phyloP scores from a whole-genome alignment of 2,797 vertebrate species.

The Dipus sagitta region DNA sequence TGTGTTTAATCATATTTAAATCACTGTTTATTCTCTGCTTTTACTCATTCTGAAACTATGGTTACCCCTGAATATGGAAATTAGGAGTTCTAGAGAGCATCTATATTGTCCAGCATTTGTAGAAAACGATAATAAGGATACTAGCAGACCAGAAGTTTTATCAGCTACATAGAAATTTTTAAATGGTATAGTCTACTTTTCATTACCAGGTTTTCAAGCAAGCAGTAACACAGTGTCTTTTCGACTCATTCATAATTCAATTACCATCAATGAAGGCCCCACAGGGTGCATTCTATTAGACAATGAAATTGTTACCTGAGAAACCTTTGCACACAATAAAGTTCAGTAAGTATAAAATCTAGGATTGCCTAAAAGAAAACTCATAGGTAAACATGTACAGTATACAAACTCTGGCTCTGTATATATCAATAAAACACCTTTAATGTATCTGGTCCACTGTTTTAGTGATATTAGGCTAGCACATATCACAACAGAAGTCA shows the following conservation, averaged over 20 bases:
- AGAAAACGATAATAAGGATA: neutral
- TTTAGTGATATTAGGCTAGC: constrained; percentile 48
- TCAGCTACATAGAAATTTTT: neutral
- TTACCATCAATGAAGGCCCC: constrained; percentile 4
- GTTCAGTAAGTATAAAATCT: neutral
- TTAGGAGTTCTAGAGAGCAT: neutral
- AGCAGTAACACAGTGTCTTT: neutral
- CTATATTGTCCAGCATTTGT: neutral
- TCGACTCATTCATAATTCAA: constrained; percentile 15
- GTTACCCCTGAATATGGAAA: neutral
- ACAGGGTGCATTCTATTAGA: neutral
- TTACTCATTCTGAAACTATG: neutral
- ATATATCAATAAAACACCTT: neutral
- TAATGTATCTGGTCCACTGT: constrained; percentile 11
- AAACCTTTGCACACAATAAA: constrained; percentile 59
- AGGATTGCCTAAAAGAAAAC: constrained; percentile 1
- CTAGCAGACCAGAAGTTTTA: neutral
- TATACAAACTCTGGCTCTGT: neutral
- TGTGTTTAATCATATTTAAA: constrained; percentile 1
- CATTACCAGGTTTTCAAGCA: constrained; percentile 3
- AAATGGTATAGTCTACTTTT: neutral
- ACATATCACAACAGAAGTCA: neutral
- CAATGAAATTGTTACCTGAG: constrained; percentile 52
- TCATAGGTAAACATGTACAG: constrained; percentile 15
- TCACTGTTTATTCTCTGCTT: neutral